Conservation (phyloP, 2,888 invertebrate genomes). For the Listrodromus nycthemerus region DNA sequence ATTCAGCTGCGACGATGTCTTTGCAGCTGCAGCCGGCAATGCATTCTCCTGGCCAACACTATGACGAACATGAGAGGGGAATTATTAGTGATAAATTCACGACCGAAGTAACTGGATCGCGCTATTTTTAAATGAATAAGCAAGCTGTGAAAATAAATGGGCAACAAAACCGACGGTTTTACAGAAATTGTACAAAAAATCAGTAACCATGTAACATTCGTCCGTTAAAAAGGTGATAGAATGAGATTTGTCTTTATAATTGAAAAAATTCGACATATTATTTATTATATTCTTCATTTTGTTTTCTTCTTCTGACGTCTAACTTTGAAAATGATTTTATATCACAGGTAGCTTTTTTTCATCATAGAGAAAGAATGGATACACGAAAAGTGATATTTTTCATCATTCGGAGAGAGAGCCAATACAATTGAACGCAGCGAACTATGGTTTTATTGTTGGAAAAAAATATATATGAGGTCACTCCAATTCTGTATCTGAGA, state of each 20-base stretch:
- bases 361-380: not conserved
- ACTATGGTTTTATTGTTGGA: not conserved
- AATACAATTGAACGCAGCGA: not conserved
- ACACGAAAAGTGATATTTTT: not conserved
- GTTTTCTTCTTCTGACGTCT: not conserved
- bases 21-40: slow-evolving; percentile 9
- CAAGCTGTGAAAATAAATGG: not conserved
- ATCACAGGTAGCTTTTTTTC: not conserved
- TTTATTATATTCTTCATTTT: not conserved
- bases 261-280: not conserved
- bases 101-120: too few species aligned
- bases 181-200: not conserved
- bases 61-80: not conserved
- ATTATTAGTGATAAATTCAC: not conserved
- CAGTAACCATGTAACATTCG: not conserved
- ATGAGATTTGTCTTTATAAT: not conserved
- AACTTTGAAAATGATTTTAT: not conserved
- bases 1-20: slow-evolving; percentile 86
- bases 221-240: not conserved
- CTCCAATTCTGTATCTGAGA: slow-evolving; percentile 58
- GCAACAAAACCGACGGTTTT: not conserved
- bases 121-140: too few species aligned
- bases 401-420: not conserved
- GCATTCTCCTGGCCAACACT: slow-evolving; percentile 74
- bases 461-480: not conserved